Base-by-base conservation (phyloP, 2,797 vertebrate genomes). In the Etheostoma perlongum region DNA sequence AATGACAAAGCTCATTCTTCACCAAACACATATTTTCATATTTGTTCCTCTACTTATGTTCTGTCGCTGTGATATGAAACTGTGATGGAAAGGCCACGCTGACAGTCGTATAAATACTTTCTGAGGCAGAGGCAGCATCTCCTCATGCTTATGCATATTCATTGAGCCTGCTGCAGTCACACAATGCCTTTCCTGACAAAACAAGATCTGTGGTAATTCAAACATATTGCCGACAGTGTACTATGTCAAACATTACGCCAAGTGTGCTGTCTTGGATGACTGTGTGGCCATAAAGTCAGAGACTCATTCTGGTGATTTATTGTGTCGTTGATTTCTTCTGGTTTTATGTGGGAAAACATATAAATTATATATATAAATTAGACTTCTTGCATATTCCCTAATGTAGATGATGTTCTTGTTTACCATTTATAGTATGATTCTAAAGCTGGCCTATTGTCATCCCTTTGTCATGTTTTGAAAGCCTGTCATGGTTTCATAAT, bases 191-290 rank as follows among this genome's bases (percentile, higher is more conserved):
- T 68, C 79, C 81, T 64, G 74, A 90, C 86, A 89, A 82, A 74
- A 85, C 82, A 55, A 74, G 67, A 80, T 67, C 78, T 76, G 82
- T 80, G 63, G 79, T 91, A 89, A 92, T 90, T 90, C 89, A 91
- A 81, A 91, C 79, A 88, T 86, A 90, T 79, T 79, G 86, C 83
- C 59, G 59, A 70, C 76, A 63, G 76, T 59, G 21, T 83, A 75
- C 84, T 87, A 85, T 88, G 88, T 91, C 89, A 86, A 83, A 79
- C 76, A 88, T 86, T 85, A 88, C 77, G 87, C 84, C 87, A 84
- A 83, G 72, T 72, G 74, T 59, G 76, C 81, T 79, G 82, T 69
- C 86, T 67, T 76, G 67, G 68, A 85, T 61, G 59, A 72, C 74
- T 70, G 67, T 61, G 8, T 19, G 12, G 61, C 84, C 68, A 63